Percentiles rank a stretch among this genome's conserved stretches.
These are phyloP conservation scores for Cotesia vestalis DNA, from an alignment of 1,140 invertebrate genomes.

Conservation along the genomic window DNA sequence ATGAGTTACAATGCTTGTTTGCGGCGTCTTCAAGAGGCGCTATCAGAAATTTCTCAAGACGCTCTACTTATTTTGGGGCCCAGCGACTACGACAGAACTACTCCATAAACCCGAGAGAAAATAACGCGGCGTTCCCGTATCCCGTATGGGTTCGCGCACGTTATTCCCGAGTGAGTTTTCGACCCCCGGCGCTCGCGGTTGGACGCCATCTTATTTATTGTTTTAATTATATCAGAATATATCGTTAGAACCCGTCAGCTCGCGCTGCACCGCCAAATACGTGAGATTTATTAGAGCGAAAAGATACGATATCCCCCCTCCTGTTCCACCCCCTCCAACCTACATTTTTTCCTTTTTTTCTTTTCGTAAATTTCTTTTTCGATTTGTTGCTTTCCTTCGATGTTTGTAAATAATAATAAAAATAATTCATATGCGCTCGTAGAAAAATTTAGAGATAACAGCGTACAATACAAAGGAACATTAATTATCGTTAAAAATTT, in stretches of 20 bases:
- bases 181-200: conserved; percentile 63
- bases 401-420: background rate
- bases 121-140: conserved; percentile 34
- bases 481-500: background rate
- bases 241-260: conserved; percentile 64
- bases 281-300: conserved; percentile 61
- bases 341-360: conserved; percentile 28
- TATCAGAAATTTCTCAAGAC: conserved; percentile 13
- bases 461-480: background rate
- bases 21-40: conserved; percentile 37
- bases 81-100: conserved; percentile 30
- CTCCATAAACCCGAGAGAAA: conserved; percentile 40
- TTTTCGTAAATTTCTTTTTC: conserved; percentile 33
- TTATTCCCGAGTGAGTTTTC: conserved; percentile 47
- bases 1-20: background rate
- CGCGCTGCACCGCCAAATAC: conserved; percentile 61
- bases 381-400: conserved; percentile 18
- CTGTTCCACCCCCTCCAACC: conserved; percentile 27
- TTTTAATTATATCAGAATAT: conserved; percentile 68
- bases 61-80: conserved; percentile 49
- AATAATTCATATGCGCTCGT: background rate
- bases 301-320: conserved; percentile 38
- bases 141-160: conserved; percentile 40
- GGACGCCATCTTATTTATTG: conserved; percentile 68
- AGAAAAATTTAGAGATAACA: background rate